Evolutionary conservation across 2,797 vertebrate genomes (phyloP), one percentile per base, ranked within the genome.

Genomic region (Champsocephalus esox): DNA sequence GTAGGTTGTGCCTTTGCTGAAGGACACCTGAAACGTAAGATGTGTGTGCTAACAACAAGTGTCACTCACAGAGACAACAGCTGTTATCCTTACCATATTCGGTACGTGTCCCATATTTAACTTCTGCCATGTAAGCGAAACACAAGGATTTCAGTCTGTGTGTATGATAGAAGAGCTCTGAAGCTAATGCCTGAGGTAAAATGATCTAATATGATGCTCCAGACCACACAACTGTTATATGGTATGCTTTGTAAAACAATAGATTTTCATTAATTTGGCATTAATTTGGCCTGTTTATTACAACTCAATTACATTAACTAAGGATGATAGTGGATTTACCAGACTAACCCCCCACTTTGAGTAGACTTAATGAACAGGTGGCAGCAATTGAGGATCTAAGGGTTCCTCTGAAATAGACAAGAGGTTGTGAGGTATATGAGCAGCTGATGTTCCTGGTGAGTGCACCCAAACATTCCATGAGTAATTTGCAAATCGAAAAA

Each of bases 31-130:
- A 80, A 81, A 87, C 71, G 59, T 63, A 32, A 83, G 71, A 76
- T 38, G 66, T 14, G 38, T 59, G 75, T 41, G 58, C 45, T 28
- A 28, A 4, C 28, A 28, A 28, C 28, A 4, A 4, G 28, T 38
- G 66, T 51, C 57, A 66, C 63, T 68, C 32, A 62, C 12, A 21
- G 57, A 58, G 45, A 56, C 65, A 67, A 70, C 88, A 83, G 81
- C 81, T 88, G 89, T 71, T 64, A 17, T 5, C 62, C 61, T 56
- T 4, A 70, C 84, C 80, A 65, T 85, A 73, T 82, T 59, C 82
- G 80, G 75, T 41, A 63, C 45, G 64, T 43, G 54, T 74, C 61
- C 83, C 65, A 34, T 38, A 79, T 86, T 86, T 90, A 90, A 81
- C 81, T 88, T 81, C 19, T 83, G 83, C 82, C 41, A 65, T 62